Percentiles rank a stretch among this genome's conserved stretches.
Evolutionary conservation across 2,797 vertebrate genomes (phyloP).

Genomic region (Neosilurus hyrtlii): DNA sequence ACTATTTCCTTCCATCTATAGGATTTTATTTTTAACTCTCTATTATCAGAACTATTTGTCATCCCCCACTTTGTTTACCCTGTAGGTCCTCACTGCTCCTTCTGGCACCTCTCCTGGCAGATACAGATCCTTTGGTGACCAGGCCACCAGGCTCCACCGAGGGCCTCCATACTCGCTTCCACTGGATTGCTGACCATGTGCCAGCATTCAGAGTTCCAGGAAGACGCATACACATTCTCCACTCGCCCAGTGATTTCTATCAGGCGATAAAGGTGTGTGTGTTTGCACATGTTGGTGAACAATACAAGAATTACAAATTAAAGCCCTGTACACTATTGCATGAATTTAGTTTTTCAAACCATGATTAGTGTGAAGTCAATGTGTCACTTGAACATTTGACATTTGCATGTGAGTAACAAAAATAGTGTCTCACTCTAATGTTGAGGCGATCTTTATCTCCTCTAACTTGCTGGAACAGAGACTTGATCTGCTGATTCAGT

Average conservation of each 20-base stretch:
- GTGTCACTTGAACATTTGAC: too few species aligned
- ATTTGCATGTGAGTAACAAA: background rate
- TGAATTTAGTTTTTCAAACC: background rate
- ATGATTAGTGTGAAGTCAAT: too few species aligned
- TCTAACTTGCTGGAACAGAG: background rate
- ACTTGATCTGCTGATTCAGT: background rate
- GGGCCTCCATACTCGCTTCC: slow-evolving; percentile 73
- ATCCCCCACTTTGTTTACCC: background rate
- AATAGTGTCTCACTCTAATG: background rate
- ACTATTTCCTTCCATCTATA: background rate
- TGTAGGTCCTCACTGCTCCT: slow-evolving; percentile 88
- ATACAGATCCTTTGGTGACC: slow-evolving; percentile 68
- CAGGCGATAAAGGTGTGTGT: slow-evolving; percentile 80
- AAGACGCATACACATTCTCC: slow-evolving; percentile 79
- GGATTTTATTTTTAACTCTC: background rate
- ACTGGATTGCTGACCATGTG: slow-evolving; percentile 89
- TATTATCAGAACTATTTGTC: background rate
- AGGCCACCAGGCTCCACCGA: slow-evolving; percentile 72
- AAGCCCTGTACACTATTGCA: background rate
- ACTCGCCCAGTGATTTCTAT: slow-evolving; percentile 89
- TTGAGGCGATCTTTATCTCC: background rate
- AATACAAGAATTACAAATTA: background rate
- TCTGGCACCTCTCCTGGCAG: slow-evolving; percentile 84
- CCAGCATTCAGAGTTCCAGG: slow-evolving; percentile 89
- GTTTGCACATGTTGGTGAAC: too few species aligned